Conservation (phyloP, 2,888 invertebrate species). For the Polymixis flavicincta region DNA sequence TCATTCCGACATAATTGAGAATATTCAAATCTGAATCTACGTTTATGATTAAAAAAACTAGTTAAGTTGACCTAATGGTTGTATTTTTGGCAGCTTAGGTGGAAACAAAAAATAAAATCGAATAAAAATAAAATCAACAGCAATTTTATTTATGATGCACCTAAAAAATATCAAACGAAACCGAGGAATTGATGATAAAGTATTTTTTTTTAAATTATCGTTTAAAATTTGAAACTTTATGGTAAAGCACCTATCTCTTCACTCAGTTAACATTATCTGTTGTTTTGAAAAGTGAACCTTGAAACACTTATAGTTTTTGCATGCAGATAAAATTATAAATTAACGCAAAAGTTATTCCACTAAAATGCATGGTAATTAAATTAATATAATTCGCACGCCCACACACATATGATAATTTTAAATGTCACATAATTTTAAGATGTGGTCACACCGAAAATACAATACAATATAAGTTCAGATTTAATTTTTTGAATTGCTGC, state of each 20-base stretch:
- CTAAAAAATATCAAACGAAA: neutral
- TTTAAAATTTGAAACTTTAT: too few relatives aligned
- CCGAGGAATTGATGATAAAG: neutral
- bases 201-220: neutral
- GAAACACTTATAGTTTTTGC: conserved; percentile 4
- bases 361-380: conserved; percentile 48
- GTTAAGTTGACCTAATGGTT: neutral
- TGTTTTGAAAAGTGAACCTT: conserved; percentile 5
- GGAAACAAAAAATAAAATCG: neutral
- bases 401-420: conserved; percentile 37
- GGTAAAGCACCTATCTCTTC: neutral
- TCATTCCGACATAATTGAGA: conserved; percentile 49
- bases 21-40: conserved; percentile 22
- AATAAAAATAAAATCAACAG: neutral
- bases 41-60: neutral
- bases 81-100: conserved; percentile 12
- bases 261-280: neutral
- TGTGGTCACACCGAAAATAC: conserved; percentile 2
- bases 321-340: conserved; percentile 4
- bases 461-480: neutral
- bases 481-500: neutral
- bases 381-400: conserved; percentile 34
- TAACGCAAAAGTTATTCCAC: neutral
- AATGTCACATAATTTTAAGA: conserved; percentile 39
- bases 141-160: too few relatives aligned